phyloP scores from a whole-genome alignment of 2,797 vertebrate species.

The Sebastes iracundus region DNA sequence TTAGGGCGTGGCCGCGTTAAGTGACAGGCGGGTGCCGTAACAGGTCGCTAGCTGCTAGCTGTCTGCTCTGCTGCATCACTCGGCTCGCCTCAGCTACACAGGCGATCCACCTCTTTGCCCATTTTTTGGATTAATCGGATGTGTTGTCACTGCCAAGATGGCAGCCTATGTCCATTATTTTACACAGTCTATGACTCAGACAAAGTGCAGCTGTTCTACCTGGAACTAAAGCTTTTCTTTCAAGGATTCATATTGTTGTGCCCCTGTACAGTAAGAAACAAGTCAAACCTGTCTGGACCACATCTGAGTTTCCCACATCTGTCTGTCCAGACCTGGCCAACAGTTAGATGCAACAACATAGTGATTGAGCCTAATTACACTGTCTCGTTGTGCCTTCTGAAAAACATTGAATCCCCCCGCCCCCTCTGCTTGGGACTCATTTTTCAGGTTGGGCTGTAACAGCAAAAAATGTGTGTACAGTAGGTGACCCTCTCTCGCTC shows the following conservation, averaged over 20 bases:
- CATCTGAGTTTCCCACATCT: slow-evolving; percentile 12
- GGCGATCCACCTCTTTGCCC: no score
- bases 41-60: no score
- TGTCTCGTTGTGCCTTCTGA: not conserved
- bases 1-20: no score
- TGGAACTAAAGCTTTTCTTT: not conserved
- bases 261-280: not conserved
- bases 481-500: not conserved
- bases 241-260: not conserved
- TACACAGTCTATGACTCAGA: not conserved
- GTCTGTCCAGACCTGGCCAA: not conserved
- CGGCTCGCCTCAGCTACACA: not conserved
- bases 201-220: not conserved
- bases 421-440: not conserved
- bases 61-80: no score
- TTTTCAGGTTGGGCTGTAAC: not conserved
- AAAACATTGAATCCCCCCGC: not conserved
- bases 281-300: slow-evolving; percentile 10
- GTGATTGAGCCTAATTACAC: not conserved
- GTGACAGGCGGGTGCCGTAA: no score
- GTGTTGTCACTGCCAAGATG: no score
- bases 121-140: no score
- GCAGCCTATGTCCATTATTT: no score
- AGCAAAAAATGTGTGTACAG: not conserved
- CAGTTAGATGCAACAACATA: not conserved